Evolutionary conservation across 2,113 vertebrate genomes (phyloP).

Genomic region (Brachyhypopomus gauderio): DNA sequence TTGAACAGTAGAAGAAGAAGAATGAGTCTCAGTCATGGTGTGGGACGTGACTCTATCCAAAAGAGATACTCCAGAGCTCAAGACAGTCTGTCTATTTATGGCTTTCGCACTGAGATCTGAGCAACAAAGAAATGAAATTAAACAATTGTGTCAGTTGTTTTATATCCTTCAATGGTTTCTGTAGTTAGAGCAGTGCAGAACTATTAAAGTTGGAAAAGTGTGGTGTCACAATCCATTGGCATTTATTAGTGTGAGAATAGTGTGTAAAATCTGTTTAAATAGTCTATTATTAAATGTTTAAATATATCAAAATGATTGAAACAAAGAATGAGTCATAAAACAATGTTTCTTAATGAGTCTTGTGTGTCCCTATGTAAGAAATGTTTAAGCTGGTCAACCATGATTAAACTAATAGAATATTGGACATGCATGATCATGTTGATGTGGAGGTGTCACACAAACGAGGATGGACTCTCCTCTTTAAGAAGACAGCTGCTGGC

Average conservation of each 20-base stretch:
- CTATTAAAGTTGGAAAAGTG: constrained; percentile 10
- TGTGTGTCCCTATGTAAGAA: too few relatives aligned
- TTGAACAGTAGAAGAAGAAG: constrained; percentile 64
- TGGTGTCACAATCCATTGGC: constrained; percentile 28
- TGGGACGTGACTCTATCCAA: constrained; percentile 71
- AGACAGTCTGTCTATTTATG: constrained; percentile 81
- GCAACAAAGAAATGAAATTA: constrained; percentile 71
- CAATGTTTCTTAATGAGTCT: too few relatives aligned
- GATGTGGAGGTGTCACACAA: too few relatives aligned
- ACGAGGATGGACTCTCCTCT: too few relatives aligned
- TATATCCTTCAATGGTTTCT: background rate
- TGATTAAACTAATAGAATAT: background rate
- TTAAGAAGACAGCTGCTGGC: too few relatives aligned
- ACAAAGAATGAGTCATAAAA: background rate
- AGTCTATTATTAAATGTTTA: background rate
- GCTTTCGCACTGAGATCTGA: constrained; percentile 81
- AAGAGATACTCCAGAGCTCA: constrained; percentile 76
- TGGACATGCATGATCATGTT: too few relatives aligned
- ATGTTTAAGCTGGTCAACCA: background rate
- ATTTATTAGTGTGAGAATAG: background rate
- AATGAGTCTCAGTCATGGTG: constrained; percentile 68
- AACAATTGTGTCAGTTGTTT: constrained; percentile 34
- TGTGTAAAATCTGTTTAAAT: background rate
- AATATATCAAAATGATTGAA: background rate
- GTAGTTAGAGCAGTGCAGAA: constrained; percentile 10